phyloP scores from a whole-genome alignment of 1,140 invertebrate species.

The Zaprionus davidi region DNA sequence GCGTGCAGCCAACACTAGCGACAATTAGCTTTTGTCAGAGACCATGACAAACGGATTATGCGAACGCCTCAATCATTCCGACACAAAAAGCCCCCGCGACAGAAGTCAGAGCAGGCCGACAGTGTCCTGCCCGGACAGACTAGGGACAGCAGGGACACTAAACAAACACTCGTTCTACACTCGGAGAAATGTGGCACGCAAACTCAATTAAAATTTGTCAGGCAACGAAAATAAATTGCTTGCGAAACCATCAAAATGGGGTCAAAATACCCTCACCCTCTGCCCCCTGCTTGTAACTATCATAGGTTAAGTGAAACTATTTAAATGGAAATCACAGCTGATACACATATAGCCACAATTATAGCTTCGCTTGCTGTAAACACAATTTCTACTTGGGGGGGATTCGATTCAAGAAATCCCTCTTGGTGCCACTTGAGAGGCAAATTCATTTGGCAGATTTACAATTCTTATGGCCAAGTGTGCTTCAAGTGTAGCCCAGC shows the following conservation, averaged over 20 bases:
- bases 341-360: not conserved
- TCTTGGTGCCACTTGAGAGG: conserved; percentile 6
- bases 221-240: not conserved
- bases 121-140: not conserved
- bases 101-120: not conserved
- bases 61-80: conserved; percentile 67
- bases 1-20: conserved; percentile 34
- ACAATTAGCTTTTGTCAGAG: conserved; percentile 67
- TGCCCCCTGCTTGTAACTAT: not conserved
- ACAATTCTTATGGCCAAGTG: conserved; percentile 27
- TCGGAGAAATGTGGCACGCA: conserved; percentile 20
- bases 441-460: conserved; percentile 26
- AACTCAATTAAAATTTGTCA: conserved; percentile 11
- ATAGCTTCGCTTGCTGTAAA: not conserved
- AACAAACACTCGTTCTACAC: conserved; percentile 34
- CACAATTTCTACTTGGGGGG: not conserved
- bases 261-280: not conserved
- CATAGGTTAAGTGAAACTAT: not conserved
- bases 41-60: conserved; percentile 68
- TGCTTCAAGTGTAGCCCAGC: conserved; percentile 15
- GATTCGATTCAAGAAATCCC: conserved; percentile 6
- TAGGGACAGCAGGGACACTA: not conserved
- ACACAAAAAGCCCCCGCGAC: conserved; percentile 29
- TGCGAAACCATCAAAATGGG: not conserved
- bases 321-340: not conserved